Percentiles rank a stretch among this genome's conserved stretches.
phyloP scores from a whole-genome alignment of 2,888 invertebrate genomes.

The Tetanocera ferruginea region DNA sequence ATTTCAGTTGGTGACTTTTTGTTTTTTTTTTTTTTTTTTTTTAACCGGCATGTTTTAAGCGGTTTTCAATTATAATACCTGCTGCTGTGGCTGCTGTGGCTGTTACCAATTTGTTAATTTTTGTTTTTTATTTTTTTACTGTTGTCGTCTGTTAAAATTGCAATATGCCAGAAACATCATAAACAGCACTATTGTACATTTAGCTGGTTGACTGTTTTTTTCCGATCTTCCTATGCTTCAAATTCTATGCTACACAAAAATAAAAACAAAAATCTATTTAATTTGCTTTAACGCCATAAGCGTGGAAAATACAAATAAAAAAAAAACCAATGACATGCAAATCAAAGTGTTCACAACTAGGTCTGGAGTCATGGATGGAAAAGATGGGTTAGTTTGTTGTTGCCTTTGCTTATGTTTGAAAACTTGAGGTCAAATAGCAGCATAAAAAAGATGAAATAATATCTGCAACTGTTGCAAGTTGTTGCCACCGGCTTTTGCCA shows the following conservation, averaged over 20 bases:
- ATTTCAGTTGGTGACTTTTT: not conserved
- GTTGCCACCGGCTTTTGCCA: not conserved
- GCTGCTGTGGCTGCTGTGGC: not conserved
- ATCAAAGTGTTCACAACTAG: no score
- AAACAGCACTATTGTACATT: constrained; percentile 17
- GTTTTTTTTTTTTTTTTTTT: not conserved
- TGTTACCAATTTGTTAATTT: not conserved
- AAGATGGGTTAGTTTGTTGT: not conserved
- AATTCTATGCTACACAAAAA: not conserved
- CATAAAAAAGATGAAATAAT: not conserved
- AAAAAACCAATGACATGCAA: not conserved
- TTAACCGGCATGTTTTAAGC: not conserved
- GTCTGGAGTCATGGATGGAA: not conserved
- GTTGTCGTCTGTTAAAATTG: constrained; percentile 16
- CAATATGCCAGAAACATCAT: constrained; percentile 30
- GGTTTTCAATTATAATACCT: not conserved
- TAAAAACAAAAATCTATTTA: constrained; percentile 26
- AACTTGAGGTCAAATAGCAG: not conserved
- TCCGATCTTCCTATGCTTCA: not conserved
- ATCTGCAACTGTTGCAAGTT: constrained; percentile 1
- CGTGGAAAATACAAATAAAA: constrained; percentile 17
- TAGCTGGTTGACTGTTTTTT: not conserved
- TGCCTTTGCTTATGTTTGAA: not conserved
- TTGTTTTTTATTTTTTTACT: not conserved
- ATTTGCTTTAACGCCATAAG: constrained; percentile 30